Base-by-base conservation (phyloP, 2,113 vertebrate species). In the Prinia subflava region DNA sequence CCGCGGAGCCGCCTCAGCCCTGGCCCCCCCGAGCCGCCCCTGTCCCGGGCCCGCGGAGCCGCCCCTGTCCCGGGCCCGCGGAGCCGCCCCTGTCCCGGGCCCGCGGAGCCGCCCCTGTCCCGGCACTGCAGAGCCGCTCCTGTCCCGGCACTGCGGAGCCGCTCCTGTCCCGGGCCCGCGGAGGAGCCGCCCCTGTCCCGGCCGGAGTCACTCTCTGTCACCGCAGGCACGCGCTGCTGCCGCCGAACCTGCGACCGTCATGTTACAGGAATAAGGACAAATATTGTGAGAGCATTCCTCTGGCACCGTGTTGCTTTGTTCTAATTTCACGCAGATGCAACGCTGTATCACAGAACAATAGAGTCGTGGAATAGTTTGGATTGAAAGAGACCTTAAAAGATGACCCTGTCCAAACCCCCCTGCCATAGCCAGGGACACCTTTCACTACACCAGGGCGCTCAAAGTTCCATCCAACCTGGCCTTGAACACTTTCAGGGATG, bases 201-300 rank as follows among this genome's bases (percentile, higher is more conserved):
- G 22, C 13, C 53, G 6, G 24, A 7, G 71, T 2, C 13, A 7
- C 25, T n/a, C 63, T 1, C 31, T 7, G 10, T 3, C 41, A 2
- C 60, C 33, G 15, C 13, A 0, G 77, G 20, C n/a, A 6, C 13
- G 5, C 0, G 35, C 35, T 16, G 5, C 50, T 13, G 35, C 44
- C 14, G 49, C 49, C 25, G 5, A 15, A 1, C 24, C 39, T 10
- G 13, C 1, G 16, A 9, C 39, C 8, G 0, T 2, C 4, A 2
- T 22, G 37, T 8, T 9, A 8, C 4, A 23, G 31, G 6, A 62
- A 25, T 11, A 24, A 20, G 42, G 30, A 3, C 28, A 71, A 44
- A 13, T 16, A 1, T 2, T 2, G 49, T 7, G 27, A 21, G 42
- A 57, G 23, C 11, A 2, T n/a, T 47, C 41, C 57, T 47, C 62